A percentile compares a stretch with the other conserved stretches of the same genome.
phyloP scores from a whole-genome alignment of 2,888 invertebrate genomes.

The Metopia argyrocephala region DNA sequence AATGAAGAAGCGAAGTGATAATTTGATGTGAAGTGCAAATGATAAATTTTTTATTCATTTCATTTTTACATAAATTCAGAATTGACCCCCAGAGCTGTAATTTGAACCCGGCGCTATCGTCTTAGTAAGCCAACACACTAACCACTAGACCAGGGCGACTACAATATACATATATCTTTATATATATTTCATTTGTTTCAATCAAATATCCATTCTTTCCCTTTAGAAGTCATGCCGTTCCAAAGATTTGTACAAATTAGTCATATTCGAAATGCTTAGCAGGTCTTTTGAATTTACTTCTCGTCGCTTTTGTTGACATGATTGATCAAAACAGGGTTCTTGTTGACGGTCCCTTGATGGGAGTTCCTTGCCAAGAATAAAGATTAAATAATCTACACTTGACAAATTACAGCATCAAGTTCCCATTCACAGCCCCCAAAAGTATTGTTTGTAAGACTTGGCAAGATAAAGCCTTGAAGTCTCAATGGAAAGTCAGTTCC shows the following conservation, averaged over 20 bases:
- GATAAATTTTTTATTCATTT: no score
- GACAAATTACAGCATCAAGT: constrained; percentile 93
- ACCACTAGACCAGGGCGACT: no score
- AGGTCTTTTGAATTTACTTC: constrained; percentile 93
- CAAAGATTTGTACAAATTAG: constrained; percentile 97
- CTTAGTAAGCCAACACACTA: no score
- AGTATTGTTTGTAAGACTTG: constrained; percentile 94
- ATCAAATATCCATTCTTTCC: no score
- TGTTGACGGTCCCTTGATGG: constrained; percentile 94
- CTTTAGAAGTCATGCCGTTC: no score
- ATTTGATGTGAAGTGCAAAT: no score
- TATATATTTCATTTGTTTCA: no score
- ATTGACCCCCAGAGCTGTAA: no score
- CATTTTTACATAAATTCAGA: no score
- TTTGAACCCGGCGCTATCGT: no score
- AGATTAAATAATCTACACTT: constrained; percentile 94
- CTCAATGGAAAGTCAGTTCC: constrained; percentile 92
- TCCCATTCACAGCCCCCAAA: constrained; percentile 92
- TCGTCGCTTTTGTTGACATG: constrained; percentile 96
- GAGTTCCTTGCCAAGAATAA: constrained; percentile 88
- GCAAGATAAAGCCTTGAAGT: constrained; percentile 89
- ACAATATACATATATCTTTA: no score
- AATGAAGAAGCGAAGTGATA: no score
- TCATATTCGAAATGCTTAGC: constrained; percentile 95
- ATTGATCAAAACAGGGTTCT: constrained; percentile 98